Percentiles rank a stretch among this genome's conserved stretches.
Evolutionary conservation across 2,113 vertebrate species (phyloP).

Genomic region (Ammospiza caudacuta): DNA sequence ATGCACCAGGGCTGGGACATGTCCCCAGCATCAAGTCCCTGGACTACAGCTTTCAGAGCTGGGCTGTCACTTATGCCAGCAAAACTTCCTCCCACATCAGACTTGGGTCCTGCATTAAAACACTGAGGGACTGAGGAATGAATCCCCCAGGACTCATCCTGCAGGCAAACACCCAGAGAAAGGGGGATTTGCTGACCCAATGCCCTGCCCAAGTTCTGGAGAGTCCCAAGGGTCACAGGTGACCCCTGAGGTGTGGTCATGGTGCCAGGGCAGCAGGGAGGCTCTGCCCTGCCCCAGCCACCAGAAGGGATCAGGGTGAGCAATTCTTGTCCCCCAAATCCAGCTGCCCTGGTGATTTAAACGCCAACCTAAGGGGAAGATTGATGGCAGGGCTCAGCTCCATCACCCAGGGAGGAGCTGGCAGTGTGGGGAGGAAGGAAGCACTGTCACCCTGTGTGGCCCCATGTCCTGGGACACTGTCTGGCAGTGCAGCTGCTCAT

Average conservation of each 20-base stretch:
- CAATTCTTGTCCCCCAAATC: rapidly evolving
- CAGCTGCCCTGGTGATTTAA: background rate
- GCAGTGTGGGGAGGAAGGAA: conserved; percentile 11
- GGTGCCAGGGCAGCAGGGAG: rapidly evolving
- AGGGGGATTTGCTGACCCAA: background rate
- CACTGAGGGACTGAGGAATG: background rate
- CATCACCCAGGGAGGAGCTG: background rate
- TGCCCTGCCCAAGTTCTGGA: background rate
- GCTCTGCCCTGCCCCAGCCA: background rate
- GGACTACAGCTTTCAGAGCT: background rate
- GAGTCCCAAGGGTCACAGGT: background rate
- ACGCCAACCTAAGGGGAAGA: background rate
- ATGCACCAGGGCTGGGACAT: background rate
- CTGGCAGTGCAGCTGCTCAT: background rate
- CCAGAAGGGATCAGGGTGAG: background rate
- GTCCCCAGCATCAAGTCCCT: background rate
- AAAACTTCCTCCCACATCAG: background rate
- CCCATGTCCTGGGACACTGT: background rate
- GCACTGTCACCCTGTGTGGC: background rate
- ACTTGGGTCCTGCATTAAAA: background rate
- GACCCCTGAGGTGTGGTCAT: background rate
- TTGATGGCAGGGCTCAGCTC: background rate
- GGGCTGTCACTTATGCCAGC: background rate
- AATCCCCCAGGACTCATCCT: background rate
- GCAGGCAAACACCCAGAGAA: background rate